These are phyloP conservation scores for Pelochelys cantorii DNA, from an alignment of 2,797 vertebrate genomes.

Conservation along the genomic window DNA sequence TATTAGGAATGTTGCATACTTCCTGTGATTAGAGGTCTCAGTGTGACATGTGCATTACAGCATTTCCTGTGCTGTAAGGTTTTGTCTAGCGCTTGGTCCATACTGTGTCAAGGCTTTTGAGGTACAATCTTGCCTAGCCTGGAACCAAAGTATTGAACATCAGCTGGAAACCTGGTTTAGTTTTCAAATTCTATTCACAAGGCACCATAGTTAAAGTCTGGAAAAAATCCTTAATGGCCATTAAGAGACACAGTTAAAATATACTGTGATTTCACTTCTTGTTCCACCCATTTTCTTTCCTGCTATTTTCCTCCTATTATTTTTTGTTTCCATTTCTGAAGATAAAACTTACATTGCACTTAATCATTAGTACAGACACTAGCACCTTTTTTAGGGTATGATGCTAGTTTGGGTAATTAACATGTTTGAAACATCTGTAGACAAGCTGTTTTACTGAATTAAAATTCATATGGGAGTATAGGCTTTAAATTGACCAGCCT, in stretches of 20 bases:
- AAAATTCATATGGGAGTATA: background rate
- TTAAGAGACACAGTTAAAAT: background rate
- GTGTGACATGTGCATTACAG: background rate
- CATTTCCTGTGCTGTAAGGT: background rate
- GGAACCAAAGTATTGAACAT: background rate
- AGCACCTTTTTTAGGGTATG: background rate
- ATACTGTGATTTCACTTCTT: background rate
- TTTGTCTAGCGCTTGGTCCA: background rate
- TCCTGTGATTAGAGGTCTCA: conserved; percentile 40
- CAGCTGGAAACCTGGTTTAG: background rate
- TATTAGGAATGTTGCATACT: background rate
- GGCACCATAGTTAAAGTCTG: background rate
- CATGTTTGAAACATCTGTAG: background rate
- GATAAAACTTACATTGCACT: background rate
- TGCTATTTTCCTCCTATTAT: background rate
- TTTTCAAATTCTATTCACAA: background rate
- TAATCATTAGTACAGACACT: background rate
- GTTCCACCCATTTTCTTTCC: background rate
- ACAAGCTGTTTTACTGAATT: background rate
- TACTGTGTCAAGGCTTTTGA: background rate
- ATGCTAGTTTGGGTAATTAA: background rate
- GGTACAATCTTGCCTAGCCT: rapidly evolving
- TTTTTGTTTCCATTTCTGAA: background rate
- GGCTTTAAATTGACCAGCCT: background rate
- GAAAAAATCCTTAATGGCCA: background rate